Evolutionary conservation across 1,140 invertebrate genomes (phyloP).

Genomic region (Tachypleus tridentatus): DNA sequence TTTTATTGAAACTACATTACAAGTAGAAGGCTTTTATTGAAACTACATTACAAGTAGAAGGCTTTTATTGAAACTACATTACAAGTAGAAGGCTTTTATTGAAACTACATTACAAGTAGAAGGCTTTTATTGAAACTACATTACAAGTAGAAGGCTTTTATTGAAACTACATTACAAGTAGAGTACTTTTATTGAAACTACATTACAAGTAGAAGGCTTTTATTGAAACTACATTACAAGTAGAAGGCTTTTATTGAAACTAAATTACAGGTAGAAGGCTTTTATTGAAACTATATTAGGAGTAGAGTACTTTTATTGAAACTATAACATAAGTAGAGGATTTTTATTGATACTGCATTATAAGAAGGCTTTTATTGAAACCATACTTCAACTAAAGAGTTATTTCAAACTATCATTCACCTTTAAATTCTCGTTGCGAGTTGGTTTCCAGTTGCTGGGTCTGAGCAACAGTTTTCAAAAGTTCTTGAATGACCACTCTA

Average conservation of each 20-base stretch:
- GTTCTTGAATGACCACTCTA: constrained; percentile 90
- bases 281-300: too few species aligned
- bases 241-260: too few species aligned
- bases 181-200: too few species aligned
- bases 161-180: neutral
- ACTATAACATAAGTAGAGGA: too few species aligned
- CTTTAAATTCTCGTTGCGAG: constrained; percentile 86
- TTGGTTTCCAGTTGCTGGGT: constrained; percentile 81
- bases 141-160: neutral
- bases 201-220: too few species aligned
- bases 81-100: too few species aligned
- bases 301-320: neutral
- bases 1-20: neutral
- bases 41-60: too few species aligned
- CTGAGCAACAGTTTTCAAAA: constrained; percentile 94
- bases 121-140: too few species aligned
- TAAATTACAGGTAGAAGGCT: too few species aligned
- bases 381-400: neutral
- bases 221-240: too few species aligned
- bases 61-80: too few species aligned
- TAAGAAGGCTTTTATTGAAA: neutral
- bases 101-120: too few species aligned
- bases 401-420: constrained; percentile 32
- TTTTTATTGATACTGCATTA: neutral
- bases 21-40: neutral